Conservation (phyloP, 2,797 vertebrate species). For the Pteropus rufus region DNA sequence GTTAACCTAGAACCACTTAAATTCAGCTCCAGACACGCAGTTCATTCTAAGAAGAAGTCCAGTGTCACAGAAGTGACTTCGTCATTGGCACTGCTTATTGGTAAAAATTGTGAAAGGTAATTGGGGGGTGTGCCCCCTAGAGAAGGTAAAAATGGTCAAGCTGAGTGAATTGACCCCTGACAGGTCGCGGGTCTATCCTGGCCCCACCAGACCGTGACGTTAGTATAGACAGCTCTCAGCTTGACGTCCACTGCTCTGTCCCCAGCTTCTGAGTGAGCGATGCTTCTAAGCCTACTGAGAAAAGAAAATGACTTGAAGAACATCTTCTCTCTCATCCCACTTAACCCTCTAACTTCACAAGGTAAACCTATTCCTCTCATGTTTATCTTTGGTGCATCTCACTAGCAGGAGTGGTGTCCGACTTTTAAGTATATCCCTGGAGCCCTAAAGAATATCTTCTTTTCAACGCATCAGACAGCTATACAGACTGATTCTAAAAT, state of each 20-base stretch:
- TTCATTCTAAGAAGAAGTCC: background rate
- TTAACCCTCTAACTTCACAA: background rate
- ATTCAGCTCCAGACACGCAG: background rate
- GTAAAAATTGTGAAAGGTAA: background rate
- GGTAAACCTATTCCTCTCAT: background rate
- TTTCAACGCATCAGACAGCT: background rate
- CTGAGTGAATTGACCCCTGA: background rate
- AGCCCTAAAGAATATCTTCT: background rate
- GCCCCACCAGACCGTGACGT: rapidly evolving
- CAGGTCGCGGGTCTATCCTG: background rate
- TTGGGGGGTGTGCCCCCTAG: background rate
- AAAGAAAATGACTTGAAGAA: background rate
- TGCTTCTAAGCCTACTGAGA: background rate
- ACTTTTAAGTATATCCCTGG: background rate
- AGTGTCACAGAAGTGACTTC: background rate
- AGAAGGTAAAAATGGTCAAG: background rate
- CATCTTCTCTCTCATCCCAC: background rate
- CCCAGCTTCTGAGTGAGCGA: background rate
- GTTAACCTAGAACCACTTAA: background rate
- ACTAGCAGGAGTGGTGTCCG: background rate
- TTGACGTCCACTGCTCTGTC: background rate
- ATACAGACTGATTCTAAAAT: background rate
- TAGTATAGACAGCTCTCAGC: background rate
- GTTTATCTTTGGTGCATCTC: background rate
- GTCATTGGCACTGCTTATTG: background rate